phyloP scores from a whole-genome alignment of 2,113 vertebrate species.

The Sminthopsis crassicaudata region DNA sequence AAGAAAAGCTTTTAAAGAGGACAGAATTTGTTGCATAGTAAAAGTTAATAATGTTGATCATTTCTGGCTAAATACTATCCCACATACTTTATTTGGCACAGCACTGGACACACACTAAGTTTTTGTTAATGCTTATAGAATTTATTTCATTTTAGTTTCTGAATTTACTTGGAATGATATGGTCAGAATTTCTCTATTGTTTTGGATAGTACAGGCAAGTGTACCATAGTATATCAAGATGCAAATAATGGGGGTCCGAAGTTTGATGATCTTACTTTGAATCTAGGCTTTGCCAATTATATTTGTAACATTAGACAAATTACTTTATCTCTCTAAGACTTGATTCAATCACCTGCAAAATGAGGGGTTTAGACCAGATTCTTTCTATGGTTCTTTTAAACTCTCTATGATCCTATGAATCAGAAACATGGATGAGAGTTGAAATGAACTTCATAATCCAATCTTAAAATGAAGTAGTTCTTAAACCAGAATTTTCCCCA shows the following conservation, averaged over 20 bases:
- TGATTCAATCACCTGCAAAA: not conserved
- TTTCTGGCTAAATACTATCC: not conserved
- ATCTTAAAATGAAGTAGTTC: not conserved
- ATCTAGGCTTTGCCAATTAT: not conserved
- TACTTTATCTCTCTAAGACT: not conserved
- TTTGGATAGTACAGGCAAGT: not conserved
- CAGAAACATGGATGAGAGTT: not conserved
- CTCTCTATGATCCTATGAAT: not conserved
- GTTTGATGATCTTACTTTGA: not conserved
- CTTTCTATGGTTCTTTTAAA: not conserved
- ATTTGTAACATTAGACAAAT: not conserved
- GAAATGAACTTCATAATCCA: not conserved
- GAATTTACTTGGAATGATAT: not conserved
- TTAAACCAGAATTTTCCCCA: not conserved
- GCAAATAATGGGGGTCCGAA: not conserved
- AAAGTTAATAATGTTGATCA: constrained; percentile 24
- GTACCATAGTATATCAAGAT: not conserved
- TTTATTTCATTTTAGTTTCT: not conserved
- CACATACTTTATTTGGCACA: not conserved
- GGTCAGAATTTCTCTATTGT: constrained; percentile 1
- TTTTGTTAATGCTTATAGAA: not conserved
- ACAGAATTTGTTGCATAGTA: constrained; percentile 2
- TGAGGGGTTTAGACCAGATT: not conserved
- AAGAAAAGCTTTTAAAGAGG: not conserved
- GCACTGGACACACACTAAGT: not conserved